Evolutionary conservation across 2,888 invertebrate species (phyloP).

Genomic region (Andrena trimmerana): DNA sequence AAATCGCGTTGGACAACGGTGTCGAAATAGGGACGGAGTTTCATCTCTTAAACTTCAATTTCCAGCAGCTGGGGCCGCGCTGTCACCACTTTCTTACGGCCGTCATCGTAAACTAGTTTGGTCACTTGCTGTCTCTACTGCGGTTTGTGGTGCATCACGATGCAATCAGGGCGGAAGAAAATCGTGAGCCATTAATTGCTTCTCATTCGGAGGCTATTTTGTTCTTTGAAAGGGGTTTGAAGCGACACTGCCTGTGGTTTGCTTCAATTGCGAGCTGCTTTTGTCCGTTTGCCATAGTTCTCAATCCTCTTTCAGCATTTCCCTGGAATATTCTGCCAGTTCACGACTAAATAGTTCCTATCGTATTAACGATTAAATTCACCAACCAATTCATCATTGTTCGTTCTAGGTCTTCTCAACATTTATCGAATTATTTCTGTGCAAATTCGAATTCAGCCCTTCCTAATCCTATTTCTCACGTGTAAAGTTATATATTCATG

Average conservation of each 20-base stretch:
- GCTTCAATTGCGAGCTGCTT: not conserved
- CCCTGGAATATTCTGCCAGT: too few relatives aligned
- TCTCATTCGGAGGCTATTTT: constrained; percentile 3
- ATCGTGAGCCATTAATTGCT: not conserved
- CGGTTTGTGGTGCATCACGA: not conserved
- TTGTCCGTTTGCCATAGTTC: not conserved
- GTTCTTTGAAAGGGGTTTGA: too few relatives aligned
- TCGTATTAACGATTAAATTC: too few relatives aligned
- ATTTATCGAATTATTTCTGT: too few relatives aligned
- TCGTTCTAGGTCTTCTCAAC: too few relatives aligned
- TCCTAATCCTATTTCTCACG: not conserved
- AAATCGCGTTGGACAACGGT: constrained; percentile 32
- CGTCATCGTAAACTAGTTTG: constrained; percentile 41
- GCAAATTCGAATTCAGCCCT: not conserved
- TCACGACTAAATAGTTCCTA: too few relatives aligned
- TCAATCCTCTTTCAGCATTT: not conserved
- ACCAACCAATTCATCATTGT: too few relatives aligned
- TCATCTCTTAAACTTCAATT: constrained; percentile 34
- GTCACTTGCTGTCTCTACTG: constrained; percentile 16
- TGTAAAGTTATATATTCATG: not conserved
- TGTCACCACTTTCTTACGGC: constrained; percentile 5
- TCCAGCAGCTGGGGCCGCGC: constrained; percentile 16
- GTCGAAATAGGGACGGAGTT: constrained; percentile 27
- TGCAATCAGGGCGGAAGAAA: constrained; percentile 16
- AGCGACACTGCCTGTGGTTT: not conserved